These are phyloP conservation scores for Athene cunicularia DNA, from an alignment of 2,113 vertebrate species.

Conservation along the genomic window DNA sequence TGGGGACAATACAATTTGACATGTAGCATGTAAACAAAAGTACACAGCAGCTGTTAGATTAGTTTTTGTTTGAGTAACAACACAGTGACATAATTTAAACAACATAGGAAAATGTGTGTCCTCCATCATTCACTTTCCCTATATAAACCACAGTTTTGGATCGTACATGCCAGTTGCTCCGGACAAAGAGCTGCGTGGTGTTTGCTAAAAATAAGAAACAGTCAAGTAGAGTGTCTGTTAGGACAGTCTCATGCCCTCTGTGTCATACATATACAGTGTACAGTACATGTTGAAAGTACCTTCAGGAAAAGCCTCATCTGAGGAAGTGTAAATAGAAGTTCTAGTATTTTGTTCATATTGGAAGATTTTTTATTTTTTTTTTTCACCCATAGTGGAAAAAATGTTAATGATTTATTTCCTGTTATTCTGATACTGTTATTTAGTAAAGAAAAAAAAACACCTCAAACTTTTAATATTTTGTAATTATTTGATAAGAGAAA, in stretches of 20 bases:
- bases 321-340: background rate
- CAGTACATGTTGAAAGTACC: background rate
- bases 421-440: background rate
- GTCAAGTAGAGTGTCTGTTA: background rate
- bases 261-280: background rate
- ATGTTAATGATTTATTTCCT: background rate
- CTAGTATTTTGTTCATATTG: background rate
- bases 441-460: background rate
- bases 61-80: conserved; percentile 72
- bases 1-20: conserved; percentile 78
- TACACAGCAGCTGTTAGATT: conserved; percentile 80
- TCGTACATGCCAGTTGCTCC: background rate
- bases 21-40: conserved; percentile 78
- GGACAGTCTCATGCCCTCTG: background rate
- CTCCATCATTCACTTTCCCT: background rate
- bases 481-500: background rate
- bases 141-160: background rate
- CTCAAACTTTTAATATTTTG: background rate
- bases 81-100: conserved; percentile 30
- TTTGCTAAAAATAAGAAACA: background rate
- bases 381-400: background rate
- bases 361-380: background rate
- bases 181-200: background rate
- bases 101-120: background rate
- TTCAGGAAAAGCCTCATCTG: background rate